These are phyloP conservation scores for Dryas iulia DNA, from an alignment of 1,140 invertebrate genomes.

Conservation along the genomic window DNA sequence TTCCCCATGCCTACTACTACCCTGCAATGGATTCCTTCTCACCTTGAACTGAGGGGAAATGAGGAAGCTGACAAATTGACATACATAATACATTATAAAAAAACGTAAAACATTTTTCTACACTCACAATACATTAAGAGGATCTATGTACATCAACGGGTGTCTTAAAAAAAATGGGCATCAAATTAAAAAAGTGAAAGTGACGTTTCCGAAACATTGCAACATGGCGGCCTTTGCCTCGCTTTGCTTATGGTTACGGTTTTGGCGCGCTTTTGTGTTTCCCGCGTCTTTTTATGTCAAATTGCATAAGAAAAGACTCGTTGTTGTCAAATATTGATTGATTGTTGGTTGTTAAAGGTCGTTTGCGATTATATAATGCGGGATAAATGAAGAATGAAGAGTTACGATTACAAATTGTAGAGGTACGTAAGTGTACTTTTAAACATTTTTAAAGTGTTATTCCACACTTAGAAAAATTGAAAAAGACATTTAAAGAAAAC, in stretches of 20 bases:
- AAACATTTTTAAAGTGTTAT: too few species aligned
- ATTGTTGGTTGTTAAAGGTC: background rate
- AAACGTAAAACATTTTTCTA: too few species aligned
- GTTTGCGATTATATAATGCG: background rate
- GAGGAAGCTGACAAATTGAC: too few species aligned
- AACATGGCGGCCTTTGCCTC: slow-evolving; percentile 36
- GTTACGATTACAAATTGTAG: background rate
- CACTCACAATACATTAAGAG: background rate
- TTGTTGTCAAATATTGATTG: background rate
- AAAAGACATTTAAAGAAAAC: too few species aligned
- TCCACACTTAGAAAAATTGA: too few species aligned
- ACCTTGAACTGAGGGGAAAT: too few species aligned
- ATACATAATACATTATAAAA: too few species aligned
- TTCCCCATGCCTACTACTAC: too few species aligned
- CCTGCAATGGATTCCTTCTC: too few species aligned
- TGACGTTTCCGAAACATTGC: slow-evolving; percentile 36
- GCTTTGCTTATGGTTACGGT: too few species aligned
- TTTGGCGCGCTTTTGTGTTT: slow-evolving; percentile 42
- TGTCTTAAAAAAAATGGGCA: slow-evolving; percentile 11
- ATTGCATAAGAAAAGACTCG: background rate
- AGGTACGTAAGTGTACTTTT: too few species aligned
- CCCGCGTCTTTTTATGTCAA: slow-evolving; percentile 22
- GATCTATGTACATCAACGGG: background rate
- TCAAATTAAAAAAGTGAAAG: slow-evolving; percentile 47
- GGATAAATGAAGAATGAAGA: background rate